Evolutionary conservation across 2,888 invertebrate species (phyloP), one percentile per base, ranked within the genome.

Genomic region (Encarsia formosa): DNA sequence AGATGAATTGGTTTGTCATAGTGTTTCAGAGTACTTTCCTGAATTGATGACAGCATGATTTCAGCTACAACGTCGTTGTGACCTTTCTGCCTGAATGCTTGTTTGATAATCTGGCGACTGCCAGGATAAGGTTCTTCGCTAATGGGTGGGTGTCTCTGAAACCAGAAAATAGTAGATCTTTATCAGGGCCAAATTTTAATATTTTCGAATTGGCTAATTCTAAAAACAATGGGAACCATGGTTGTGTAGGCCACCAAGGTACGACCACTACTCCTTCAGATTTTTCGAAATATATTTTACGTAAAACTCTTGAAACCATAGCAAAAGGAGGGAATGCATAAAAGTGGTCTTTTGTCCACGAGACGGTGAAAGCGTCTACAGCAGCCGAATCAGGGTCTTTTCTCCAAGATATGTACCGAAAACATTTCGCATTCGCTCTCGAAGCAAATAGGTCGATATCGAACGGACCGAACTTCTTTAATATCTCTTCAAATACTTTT

Each of bases 61-160:
- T 34, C 34, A 5, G 15, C 34, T 15, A 18, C 34, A 16, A 16
- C 15, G 16, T 15, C 18, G 15, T 15, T 8, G 9, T 9, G 8
- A 9, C 34, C 34, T 3, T 15, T 34, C 15, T n/a, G 13, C 9
- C 15, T 34, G 34, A 34, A 34, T 3, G 34, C 34, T 18, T 13
- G 37, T 20, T 11, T n/a, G n/a, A n/a, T n/a, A n/a, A n/a, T n/a
- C n/a, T n/a, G n/a, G n/a, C n/a, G n/a, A n/a, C n/a, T n/a, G 4
- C 32, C 32, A 32, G 32, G 32, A 15, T 32, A 32, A 56, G 34
- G 8, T 53, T 42, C 13, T 53, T 31, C 4, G 57, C 24, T 5
- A 55, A n/a, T 8, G 60, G 63, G 58, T 66, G 65, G 49, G 49
- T 54, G 47, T 58, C 54, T 52, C 64, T 63, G 54, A 50, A 56